Conservation (phyloP, 2,888 invertebrate genomes). For the Nineta flava region DNA sequence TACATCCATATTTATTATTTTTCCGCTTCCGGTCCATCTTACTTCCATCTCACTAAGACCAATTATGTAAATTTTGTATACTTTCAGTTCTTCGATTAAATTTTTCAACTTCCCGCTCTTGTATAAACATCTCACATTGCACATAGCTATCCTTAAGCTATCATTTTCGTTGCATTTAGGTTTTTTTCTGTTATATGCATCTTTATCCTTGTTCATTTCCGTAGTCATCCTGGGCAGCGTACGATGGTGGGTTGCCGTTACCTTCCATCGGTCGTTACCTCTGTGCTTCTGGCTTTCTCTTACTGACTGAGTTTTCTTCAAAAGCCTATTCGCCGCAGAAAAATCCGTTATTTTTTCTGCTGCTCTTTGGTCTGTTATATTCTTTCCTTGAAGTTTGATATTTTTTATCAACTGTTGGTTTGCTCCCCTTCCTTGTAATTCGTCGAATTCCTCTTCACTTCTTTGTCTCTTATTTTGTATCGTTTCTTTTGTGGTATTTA, state of each 20-base stretch:
- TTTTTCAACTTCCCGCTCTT: not conserved
- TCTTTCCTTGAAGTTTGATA: no score
- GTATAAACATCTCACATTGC: not conserved
- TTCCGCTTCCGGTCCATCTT: not conserved
- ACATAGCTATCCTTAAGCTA: not conserved
- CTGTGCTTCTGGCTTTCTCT: not conserved
- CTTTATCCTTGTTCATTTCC: not conserved
- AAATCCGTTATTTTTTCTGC: not conserved
- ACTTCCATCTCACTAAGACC: not conserved
- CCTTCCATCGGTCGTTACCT: not conserved
- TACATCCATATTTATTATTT: not conserved
- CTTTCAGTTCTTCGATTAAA: not conserved
- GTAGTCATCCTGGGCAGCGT: not conserved
- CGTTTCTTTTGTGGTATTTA: not conserved
- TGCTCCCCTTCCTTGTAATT: no score
- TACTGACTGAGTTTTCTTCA: not conserved
- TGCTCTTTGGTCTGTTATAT: not conserved
- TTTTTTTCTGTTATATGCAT: not conserved
- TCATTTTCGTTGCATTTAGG: not conserved
- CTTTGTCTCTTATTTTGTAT: not conserved
- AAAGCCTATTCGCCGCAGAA: not conserved
- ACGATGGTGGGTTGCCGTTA: not conserved
- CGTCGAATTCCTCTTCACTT: no score
- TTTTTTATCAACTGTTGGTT: no score
- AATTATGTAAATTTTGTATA: not conserved